phyloP scores from a whole-genome alignment of 2,888 invertebrate genomes.

The Megaustenia siamemsis region DNA sequence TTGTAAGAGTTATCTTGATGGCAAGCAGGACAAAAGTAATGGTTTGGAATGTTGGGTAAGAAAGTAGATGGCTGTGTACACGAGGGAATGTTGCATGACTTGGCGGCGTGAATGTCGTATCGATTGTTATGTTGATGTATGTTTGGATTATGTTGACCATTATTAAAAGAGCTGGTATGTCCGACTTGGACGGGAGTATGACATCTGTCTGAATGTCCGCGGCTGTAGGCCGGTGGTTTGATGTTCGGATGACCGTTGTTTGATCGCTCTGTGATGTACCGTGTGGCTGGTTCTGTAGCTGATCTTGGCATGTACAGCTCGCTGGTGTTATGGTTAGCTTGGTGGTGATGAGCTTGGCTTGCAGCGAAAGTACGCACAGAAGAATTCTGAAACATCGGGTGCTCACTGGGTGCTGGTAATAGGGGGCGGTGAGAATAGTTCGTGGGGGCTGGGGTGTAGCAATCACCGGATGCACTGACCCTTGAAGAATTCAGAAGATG shows the following conservation, averaged over 20 bases:
- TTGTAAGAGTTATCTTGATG: background rate
- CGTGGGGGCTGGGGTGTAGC: background rate
- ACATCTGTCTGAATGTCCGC: background rate
- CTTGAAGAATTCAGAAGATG: background rate
- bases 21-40: background rate
- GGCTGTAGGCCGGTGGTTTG: no score
- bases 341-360: background rate
- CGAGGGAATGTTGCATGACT: no score
- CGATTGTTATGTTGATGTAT: background rate
- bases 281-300: background rate
- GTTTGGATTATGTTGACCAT: background rate
- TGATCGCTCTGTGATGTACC: no score
- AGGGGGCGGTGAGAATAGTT: background rate
- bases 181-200: background rate
- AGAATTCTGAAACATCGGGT: background rate
- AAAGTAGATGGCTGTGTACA: constrained; percentile 14
- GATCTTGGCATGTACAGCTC: background rate
- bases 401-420: background rate
- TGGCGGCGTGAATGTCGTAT: background rate
- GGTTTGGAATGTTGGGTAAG: background rate
- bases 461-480: background rate
- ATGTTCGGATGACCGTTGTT: background rate
- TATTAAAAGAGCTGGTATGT: background rate
- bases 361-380: background rate
- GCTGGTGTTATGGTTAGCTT: background rate